A percentile compares a stretch with the other conserved stretches of the same genome.
Evolutionary conservation across 1,140 invertebrate species (phyloP).

Genomic region (Zaprionus inermis): DNA sequence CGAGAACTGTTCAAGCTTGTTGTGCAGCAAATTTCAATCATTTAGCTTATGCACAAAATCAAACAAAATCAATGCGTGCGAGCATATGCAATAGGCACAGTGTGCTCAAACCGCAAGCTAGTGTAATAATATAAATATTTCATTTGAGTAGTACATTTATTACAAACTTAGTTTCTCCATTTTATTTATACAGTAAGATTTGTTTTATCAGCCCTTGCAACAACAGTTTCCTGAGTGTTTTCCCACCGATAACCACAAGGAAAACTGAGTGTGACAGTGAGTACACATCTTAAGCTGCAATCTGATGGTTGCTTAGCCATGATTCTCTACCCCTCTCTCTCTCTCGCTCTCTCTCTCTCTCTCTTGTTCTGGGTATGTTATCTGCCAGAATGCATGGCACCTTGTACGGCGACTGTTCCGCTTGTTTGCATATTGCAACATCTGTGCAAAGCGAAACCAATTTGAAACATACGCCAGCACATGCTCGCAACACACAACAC

Average conservation of each 20-base stretch:
- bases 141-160: conserved; percentile 1
- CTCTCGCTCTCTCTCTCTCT: not conserved
- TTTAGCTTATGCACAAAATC: not conserved
- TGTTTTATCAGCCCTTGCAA: conserved; percentile 40
- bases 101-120: conserved; percentile 13
- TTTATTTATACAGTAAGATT: conserved; percentile 34
- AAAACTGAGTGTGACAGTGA: conserved; percentile 18
- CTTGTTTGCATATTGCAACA: conserved; percentile 80
- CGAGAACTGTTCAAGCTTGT: not conserved
- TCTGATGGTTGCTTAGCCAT: conserved; percentile 19
- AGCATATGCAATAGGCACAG: not conserved
- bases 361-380: not conserved
- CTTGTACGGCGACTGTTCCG: conserved; percentile 61
- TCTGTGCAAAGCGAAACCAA: conserved; percentile 76
- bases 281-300: conserved; percentile 12
- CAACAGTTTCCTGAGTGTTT: conserved; percentile 1
- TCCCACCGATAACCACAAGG: conserved; percentile 8
- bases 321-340: conserved; percentile 6
- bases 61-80: too few relatives aligned
- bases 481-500: conserved; percentile 45
- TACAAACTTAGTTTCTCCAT: conserved; percentile 14
- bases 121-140: conserved; percentile 21
- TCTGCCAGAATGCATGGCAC: conserved; percentile 38
- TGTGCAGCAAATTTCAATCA: not conserved
- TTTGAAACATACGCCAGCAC: conserved; percentile 70